Conservation (phyloP, 2,797 vertebrate genomes). For the Brachyalestes nurse region DNA sequence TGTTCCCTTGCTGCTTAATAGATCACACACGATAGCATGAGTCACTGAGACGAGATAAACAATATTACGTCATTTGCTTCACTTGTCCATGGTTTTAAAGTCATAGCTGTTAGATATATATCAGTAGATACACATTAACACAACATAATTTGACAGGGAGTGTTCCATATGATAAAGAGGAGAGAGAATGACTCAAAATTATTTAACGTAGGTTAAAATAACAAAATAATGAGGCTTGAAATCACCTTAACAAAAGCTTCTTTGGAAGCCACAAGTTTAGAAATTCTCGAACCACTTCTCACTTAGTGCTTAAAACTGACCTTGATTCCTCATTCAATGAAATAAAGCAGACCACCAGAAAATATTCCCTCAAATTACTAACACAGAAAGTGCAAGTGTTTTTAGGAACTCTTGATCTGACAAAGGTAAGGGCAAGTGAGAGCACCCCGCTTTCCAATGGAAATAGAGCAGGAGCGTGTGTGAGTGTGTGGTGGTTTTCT, state of each 20-base stretch:
- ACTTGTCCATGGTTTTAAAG: too few species aligned
- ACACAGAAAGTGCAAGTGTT: not conserved
- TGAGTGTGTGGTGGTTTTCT: constrained; percentile 3
- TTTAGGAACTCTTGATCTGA: not conserved
- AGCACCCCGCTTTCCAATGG: too few species aligned
- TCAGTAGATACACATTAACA: too few species aligned
- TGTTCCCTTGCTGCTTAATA: too few species aligned
- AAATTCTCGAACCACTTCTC: not conserved
- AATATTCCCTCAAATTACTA: not conserved
- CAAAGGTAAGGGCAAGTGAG: not conserved
- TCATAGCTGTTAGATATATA: too few species aligned
- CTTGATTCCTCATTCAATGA: not conserved
- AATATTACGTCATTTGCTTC: too few species aligned
- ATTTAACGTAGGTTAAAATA: not conserved
- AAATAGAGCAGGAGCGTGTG: not conserved
- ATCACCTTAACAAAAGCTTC: not conserved
- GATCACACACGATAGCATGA: too few species aligned
- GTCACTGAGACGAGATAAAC: too few species aligned
- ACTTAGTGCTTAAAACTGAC: not conserved
- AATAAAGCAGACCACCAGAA: not conserved
- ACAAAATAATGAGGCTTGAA: not conserved
- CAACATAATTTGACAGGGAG: too few species aligned
- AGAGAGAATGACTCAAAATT: too few species aligned
- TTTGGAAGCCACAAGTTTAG: not conserved
- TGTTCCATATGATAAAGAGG: too few species aligned